Conservation (phyloP, 2,113 vertebrate genomes). For the Osmerus mordax region DNA sequence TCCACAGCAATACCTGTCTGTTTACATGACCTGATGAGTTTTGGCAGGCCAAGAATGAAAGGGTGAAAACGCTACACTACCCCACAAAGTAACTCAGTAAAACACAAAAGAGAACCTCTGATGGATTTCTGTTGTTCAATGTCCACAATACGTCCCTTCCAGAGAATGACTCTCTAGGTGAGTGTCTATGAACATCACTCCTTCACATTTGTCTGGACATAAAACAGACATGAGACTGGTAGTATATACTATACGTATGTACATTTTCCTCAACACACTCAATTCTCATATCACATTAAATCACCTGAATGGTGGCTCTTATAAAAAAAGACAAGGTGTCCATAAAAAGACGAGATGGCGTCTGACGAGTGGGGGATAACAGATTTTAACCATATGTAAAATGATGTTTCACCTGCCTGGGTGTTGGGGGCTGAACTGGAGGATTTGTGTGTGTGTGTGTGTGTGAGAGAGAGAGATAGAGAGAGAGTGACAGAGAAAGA, state of each 20-base stretch:
- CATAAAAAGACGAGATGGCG: conserved; percentile 39
- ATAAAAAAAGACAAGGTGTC: conserved; percentile 40
- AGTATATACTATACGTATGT: conserved; percentile 26
- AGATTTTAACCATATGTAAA: conserved; percentile 52
- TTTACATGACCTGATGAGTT: no score
- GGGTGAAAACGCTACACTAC: no score
- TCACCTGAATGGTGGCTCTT: conserved; percentile 43
- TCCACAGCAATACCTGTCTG: no score
- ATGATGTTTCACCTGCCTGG: conserved; percentile 43
- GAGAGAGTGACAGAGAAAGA: conserved; percentile 46
- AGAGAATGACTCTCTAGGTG: conserved; percentile 28
- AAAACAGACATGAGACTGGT: conserved; percentile 4
- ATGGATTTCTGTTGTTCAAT: neutral
- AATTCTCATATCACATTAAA: conserved; percentile 39
- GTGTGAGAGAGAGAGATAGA: conserved; percentile 44
- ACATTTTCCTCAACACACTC: conserved; percentile 34
- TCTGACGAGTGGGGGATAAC: conserved; percentile 42
- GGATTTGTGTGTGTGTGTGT: conserved; percentile 13
- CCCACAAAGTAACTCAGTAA: neutral
- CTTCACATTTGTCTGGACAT: conserved; percentile 32
- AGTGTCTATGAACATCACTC: neutral
- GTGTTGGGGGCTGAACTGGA: conserved; percentile 37
- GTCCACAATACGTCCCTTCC: neutral
- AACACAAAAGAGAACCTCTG: neutral
- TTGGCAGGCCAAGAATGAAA: no score